Percentiles rank a stretch among this genome's conserved stretches.
Evolutionary conservation across 1,140 invertebrate genomes (phyloP).

Genomic region (Drosophila mojavensis): DNA sequence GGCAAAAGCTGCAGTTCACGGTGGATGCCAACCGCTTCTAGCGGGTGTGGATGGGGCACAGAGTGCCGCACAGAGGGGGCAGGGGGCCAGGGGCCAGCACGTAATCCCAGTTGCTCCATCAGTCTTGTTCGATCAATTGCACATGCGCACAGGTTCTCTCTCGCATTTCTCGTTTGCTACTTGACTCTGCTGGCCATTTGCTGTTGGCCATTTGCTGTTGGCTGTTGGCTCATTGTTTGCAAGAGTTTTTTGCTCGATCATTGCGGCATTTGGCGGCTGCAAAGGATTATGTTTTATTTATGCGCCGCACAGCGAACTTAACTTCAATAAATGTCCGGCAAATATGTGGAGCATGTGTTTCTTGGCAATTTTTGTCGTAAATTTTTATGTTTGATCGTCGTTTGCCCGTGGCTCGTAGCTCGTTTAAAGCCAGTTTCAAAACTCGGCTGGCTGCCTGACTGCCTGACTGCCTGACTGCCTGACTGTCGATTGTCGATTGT

Average conservation of each 20-base stretch:
- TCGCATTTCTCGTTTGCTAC: constrained; percentile 29
- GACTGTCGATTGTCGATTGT: constrained; percentile 55
- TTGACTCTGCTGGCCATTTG: constrained; percentile 1
- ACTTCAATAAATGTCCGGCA: constrained; percentile 84
- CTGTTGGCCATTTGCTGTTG: not conserved
- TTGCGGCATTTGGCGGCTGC: constrained; percentile 42
- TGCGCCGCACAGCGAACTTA: constrained; percentile 80
- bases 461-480: constrained; percentile 5
- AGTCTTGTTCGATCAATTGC: constrained; percentile 83
- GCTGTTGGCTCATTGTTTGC: constrained; percentile 56
- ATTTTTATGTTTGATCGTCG: constrained; percentile 77
- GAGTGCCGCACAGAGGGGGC: not conserved
- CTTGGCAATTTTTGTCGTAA: constrained; percentile 82
- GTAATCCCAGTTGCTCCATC: constrained; percentile 83
- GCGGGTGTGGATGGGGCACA: not conserved
- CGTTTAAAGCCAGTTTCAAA: constrained; percentile 23
- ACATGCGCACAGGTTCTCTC: constrained; percentile 77
- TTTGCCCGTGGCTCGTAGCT: constrained; percentile 13
- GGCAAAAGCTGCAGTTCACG: constrained; percentile 42
- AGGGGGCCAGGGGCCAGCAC: constrained; percentile 38
- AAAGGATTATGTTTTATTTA: constrained; percentile 84
- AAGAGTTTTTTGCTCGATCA: constrained; percentile 41
- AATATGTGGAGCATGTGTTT: constrained; percentile 84
- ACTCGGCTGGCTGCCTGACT: not conserved
- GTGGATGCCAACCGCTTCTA: constrained; percentile 1